Percentiles rank a stretch among this genome's conserved stretches.
Evolutionary conservation across 2,888 invertebrate species (phyloP).

Genomic region (Crocallis elinguaria): DNA sequence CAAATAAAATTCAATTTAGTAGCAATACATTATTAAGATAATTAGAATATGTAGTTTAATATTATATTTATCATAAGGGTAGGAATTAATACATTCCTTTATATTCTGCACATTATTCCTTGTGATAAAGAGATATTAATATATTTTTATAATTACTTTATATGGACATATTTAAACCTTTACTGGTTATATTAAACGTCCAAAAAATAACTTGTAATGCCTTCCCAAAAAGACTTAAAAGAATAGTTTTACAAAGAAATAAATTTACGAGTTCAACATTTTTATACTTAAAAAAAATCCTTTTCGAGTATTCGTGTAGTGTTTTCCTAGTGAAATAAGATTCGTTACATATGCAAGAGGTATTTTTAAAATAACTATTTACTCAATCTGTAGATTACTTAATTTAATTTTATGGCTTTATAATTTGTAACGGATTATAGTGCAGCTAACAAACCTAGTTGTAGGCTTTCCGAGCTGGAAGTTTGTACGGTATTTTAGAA

Average conservation of each 20-base stretch:
- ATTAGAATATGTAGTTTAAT: too few relatives aligned
- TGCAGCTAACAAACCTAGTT: neutral
- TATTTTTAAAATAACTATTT: too few relatives aligned
- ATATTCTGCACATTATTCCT: constrained; percentile 19
- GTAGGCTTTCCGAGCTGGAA: neutral
- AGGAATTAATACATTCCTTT: constrained; percentile 22
- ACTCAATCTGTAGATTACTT: too few relatives aligned
- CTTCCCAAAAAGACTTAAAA: neutral
- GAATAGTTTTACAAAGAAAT: too few relatives aligned
- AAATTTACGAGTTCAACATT: too few relatives aligned
- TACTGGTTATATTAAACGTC: too few relatives aligned
- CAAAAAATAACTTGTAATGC: neutral
- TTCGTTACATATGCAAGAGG: neutral
- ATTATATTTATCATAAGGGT: neutral
- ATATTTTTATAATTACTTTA: constrained; percentile 33
- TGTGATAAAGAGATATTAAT: constrained; percentile 32
- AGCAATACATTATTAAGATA: neutral
- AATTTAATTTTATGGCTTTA: neutral
- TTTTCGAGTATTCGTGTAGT: too few relatives aligned
- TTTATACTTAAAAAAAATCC: too few relatives aligned
- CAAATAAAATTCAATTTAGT: neutral
- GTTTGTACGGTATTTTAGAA: constrained; percentile 14
- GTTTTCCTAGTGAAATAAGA: too few relatives aligned
- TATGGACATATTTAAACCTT: constrained; percentile 7
- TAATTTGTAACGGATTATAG: neutral